Evolutionary conservation across 2,797 vertebrate genomes (phyloP), one percentile per base, ranked within the genome.

Genomic region (Gobionotothen gibberifrons): DNA sequence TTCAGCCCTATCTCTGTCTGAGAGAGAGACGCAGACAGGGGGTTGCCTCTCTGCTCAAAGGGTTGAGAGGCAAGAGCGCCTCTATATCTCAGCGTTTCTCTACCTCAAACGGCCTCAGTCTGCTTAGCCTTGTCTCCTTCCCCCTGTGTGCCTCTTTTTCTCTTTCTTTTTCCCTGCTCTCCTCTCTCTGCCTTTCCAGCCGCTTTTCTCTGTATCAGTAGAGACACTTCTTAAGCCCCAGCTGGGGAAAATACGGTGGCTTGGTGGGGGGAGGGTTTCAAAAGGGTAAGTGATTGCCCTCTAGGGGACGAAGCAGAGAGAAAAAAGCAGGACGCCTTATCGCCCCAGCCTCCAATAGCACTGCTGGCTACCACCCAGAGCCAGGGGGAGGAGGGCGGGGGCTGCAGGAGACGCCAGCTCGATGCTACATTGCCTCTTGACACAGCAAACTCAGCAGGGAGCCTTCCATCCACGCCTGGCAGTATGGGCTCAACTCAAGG

Each of bases 241-340:
- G 91, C 89, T 92, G 89, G 87, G 92, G 89, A 77, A 89, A 91
- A 88, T 84, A 87, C 81, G 83, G 88, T 87, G 90, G 87, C 87
- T 87, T 83, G 84, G 89, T 89, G 88, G 91, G 92, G 91, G 93
- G 87, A 90, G 90, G 89, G 92, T 88, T 92, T 91, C 93, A 90
- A 92, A 93, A 88, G 94, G 92, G 93, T 92, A 93, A 92, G 93
- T 94, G 93, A 94, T 95, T 95, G 94, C 95, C 94, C 95, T 94
- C 95, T 95, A 95, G 94, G 94, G 95, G 94, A 94, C 87, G 87
- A 88, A 92, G 89, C 89, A 82, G 84, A 93, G 86, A 87, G 82
- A 72, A 65, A 64, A 83, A 90, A 87, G 78, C 81, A 92, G 90
- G 90, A 87, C 83, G 88, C 87, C 89, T 94, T 92, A 93, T 91